phyloP scores from a whole-genome alignment of 2,888 invertebrate species.

The Alloplasta piceator region DNA sequence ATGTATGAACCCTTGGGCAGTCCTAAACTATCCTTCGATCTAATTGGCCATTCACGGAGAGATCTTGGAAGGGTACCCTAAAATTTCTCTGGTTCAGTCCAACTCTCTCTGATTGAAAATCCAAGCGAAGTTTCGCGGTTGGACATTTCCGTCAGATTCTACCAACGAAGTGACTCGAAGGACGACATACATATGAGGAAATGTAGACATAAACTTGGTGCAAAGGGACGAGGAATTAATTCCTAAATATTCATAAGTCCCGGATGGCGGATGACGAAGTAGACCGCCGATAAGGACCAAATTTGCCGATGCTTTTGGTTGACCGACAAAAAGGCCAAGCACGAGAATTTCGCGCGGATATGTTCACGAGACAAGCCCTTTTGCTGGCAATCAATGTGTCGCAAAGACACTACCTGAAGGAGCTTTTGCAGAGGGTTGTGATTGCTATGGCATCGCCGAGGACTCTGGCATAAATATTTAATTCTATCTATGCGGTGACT shows the following conservation, averaged over 20 bases:
- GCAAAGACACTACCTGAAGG: too few species aligned
- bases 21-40: constrained; percentile 43
- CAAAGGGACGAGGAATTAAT: constrained; percentile 54
- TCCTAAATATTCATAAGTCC: constrained; percentile 66
- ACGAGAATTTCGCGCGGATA: too few species aligned
- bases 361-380: too few species aligned
- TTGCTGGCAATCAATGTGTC: too few species aligned
- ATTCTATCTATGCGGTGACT: constrained; percentile 58
- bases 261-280: constrained; percentile 7
- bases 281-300: neutral
- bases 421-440: too few species aligned
- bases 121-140: neutral
- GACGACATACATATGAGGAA: constrained; percentile 17
- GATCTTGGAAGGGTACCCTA: constrained; percentile 20
- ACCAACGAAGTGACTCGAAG: neutral
- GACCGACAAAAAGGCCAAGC: neutral
- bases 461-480: constrained; percentile 66
- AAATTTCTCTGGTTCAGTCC: constrained; percentile 16
- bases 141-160: neutral
- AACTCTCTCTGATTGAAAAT: neutral
- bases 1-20: neutral
- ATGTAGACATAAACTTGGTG: neutral
- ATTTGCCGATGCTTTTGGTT: too few species aligned
- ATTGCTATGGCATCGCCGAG: constrained; percentile 21
- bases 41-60: constrained; percentile 27